These are phyloP conservation scores for Ormyrus pomaceus DNA, from an alignment of 2,888 invertebrate species.

Conservation along the genomic window DNA sequence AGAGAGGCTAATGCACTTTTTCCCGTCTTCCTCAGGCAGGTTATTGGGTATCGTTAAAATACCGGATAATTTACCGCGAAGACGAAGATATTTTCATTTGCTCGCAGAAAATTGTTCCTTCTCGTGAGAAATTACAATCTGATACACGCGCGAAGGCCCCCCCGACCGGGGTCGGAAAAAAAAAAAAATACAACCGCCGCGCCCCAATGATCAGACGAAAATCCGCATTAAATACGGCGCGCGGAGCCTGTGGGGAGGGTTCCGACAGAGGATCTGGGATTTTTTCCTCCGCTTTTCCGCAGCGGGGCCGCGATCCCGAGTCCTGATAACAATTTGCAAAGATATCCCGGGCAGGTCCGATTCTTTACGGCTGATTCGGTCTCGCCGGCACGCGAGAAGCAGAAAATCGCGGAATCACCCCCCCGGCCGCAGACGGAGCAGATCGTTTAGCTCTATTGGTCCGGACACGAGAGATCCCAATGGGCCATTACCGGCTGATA, in stretches of 20 bases:
- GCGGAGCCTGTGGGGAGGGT: not conserved
- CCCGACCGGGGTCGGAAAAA: no score
- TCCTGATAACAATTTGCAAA: constrained; percentile 52
- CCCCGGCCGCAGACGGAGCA: constrained; percentile 49
- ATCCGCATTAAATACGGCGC: constrained; percentile 6
- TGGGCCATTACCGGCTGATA: constrained; percentile 71
- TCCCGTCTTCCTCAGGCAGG: not conserved
- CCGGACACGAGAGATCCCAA: constrained; percentile 59
- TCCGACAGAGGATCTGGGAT: not conserved
- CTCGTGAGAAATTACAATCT: no score
- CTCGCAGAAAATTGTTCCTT: no score
- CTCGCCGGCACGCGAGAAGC: constrained; percentile 17
- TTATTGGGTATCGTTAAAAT: not conserved
- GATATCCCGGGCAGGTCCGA: constrained; percentile 3
- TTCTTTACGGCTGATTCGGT: constrained; percentile 51
- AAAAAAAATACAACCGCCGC: not conserved
- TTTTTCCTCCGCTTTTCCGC: not conserved
- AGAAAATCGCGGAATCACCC: constrained; percentile 25
- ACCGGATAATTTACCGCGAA: no score
- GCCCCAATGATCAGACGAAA: not conserved
- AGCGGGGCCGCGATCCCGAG: constrained; percentile 11
- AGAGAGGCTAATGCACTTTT: not conserved
- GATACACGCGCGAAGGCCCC: no score
- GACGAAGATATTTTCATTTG: no score
- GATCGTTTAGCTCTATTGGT: constrained; percentile 63